These are phyloP conservation scores for Pogoniulus pusillus DNA, from an alignment of 2,797 vertebrate species.

Conservation along the genomic window DNA sequence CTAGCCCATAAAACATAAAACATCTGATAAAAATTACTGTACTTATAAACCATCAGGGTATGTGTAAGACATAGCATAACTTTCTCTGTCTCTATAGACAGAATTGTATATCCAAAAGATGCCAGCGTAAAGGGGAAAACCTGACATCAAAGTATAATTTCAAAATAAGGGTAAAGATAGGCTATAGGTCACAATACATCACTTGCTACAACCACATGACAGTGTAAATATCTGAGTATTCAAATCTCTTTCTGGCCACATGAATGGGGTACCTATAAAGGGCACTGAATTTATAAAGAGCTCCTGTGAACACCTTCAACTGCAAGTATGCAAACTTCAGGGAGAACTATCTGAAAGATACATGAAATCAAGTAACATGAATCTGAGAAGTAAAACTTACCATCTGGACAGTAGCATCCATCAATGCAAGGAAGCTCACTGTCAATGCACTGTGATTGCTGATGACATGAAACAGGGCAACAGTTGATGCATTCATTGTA, in stretches of 20 bases:
- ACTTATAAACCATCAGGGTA: background rate
- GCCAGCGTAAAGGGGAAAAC: background rate
- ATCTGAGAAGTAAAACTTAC: slow-evolving; percentile 64
- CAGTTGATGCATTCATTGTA: slow-evolving; percentile 92
- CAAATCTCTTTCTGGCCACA: background rate
- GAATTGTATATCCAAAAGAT: background rate
- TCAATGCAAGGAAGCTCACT: slow-evolving; percentile 93
- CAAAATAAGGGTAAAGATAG: background rate
- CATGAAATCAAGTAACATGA: background rate
- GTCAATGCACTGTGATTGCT: slow-evolving; percentile 85
- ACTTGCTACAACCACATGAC: background rate
- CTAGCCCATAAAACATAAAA: background rate
- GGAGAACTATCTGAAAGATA: background rate
- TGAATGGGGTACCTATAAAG: background rate
- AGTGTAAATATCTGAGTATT: background rate
- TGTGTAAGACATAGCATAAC: background rate
- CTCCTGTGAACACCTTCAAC: background rate
- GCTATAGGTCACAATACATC: background rate
- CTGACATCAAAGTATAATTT: background rate
- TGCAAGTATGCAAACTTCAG: accelerated
- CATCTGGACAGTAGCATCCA: slow-evolving; percentile 93
- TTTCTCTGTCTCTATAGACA: background rate
- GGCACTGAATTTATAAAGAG: background rate
- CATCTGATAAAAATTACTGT: background rate
- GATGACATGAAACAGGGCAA: slow-evolving; percentile 88